Percentiles rank a stretch among this genome's conserved stretches.
phyloP scores from a whole-genome alignment of 2,888 invertebrate species.

The Euspilapteryx auroguttella region DNA sequence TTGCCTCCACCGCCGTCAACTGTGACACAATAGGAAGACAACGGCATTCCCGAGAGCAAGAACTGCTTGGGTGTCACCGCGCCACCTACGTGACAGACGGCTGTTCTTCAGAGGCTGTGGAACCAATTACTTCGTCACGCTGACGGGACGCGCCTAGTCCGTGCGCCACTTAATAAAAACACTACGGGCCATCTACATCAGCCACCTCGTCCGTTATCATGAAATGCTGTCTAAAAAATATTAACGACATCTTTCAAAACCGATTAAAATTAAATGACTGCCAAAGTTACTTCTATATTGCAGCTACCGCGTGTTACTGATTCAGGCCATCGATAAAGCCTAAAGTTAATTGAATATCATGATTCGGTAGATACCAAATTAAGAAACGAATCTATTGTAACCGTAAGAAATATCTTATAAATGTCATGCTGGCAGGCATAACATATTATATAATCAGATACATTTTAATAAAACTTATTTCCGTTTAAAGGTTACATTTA shows the following conservation, averaged over 20 bases:
- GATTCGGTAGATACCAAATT: too few relatives aligned
- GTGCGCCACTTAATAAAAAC: conserved; percentile 52
- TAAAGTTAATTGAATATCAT: conserved; percentile 34
- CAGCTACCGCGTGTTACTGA: conserved; percentile 35
- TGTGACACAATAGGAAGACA: conserved; percentile 46
- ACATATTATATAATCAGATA: too few relatives aligned
- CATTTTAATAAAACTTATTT: too few relatives aligned
- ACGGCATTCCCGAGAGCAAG: conserved; percentile 36
- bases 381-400: too few relatives aligned
- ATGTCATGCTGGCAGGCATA: too few relatives aligned
- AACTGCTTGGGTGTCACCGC: conserved; percentile 40
- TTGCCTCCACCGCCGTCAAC: conserved; percentile 32
- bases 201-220: conserved; percentile 20
- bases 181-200: conserved; percentile 44
- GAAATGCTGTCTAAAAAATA: too few relatives aligned
- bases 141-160: conserved; percentile 37
- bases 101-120: conserved; percentile 24
- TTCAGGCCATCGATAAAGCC: conserved; percentile 29
- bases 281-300: too few relatives aligned
- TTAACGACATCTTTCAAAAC: too few relatives aligned
- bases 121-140: conserved; percentile 51
- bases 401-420: too few relatives aligned
- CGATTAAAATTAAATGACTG: too few relatives aligned
- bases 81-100: conserved; percentile 39
- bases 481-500: too few relatives aligned